Conservation (phyloP, 2,797 vertebrate species). For the Distichodus sexfasciatus region DNA sequence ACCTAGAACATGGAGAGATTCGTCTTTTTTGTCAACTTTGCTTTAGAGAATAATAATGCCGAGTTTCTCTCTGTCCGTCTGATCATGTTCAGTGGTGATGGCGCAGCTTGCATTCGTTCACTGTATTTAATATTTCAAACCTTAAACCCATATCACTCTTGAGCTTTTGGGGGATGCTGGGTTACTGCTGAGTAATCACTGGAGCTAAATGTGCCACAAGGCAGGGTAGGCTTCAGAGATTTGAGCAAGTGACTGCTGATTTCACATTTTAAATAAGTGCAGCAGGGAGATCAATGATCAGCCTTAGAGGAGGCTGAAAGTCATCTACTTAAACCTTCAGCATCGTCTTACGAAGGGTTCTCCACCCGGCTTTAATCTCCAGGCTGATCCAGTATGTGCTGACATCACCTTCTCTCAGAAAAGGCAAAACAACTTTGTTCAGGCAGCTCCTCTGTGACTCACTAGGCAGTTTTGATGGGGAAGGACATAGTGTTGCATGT, state of each 20-base stretch:
- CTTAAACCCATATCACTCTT: background rate
- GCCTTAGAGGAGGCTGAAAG: background rate
- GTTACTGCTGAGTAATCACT: background rate
- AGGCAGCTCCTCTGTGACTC: background rate
- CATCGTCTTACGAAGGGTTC: background rate
- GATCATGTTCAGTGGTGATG: background rate
- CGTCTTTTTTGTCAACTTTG: background rate
- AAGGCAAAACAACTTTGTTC: background rate
- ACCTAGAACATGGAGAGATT: too few relatives aligned
- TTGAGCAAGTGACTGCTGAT: background rate
- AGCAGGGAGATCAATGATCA: background rate
- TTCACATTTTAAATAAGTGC: background rate
- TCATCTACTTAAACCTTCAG: background rate
- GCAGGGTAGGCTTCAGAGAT: background rate
- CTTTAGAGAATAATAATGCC: background rate
- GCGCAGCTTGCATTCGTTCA: background rate
- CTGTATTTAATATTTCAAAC: background rate
- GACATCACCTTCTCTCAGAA: background rate
- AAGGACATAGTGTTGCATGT: background rate
- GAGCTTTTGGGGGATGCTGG: background rate
- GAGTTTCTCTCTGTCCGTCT: background rate
- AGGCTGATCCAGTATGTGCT: constrained; percentile 1
- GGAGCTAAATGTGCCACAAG: background rate
- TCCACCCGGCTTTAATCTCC: background rate
- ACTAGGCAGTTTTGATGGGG: background rate